Evolutionary conservation across 2,888 invertebrate species (phyloP), one percentile per base, ranked within the genome.

Genomic region (Chesias legatella): DNA sequence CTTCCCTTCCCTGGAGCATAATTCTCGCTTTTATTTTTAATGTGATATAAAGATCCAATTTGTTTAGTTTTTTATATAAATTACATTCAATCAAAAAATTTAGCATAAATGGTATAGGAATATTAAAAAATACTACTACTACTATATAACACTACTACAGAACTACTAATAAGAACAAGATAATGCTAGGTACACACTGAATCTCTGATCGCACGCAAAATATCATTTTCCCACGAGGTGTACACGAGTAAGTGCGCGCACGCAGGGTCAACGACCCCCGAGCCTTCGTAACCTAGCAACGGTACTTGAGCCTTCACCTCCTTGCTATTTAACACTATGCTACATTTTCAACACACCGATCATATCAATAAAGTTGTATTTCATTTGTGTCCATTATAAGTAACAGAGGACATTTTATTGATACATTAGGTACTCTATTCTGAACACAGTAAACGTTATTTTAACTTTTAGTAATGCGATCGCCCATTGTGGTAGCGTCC

Each of bases 231-330:
- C 68, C 72, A 75, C 74, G 73, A 51, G 36, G 27, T n/a, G n/a
- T n/a, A n/a, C n/a, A 33, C 43, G 33, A 38, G 46, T 33, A 55
- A n/a, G n/a, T n/a, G 71, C 71, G 72, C 67, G 60, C 60, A 68
- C 74, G 71, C 77, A 65, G 58, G 76, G 69, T 71, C 75, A 62
- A 59, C 43, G 67, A 67, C 67, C 73, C 26, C 46, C 34, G 57
- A 56, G 61, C 63, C 63, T 63, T 60, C 61, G 67, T 73, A 70
- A 69, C 71, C 72, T 68, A 69, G 65, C 73, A 76, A 75, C 75
- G 75, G 76, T 67, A 73, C 63, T 53, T 54, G 48, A 65, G 65
- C 69, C 73, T 74, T 67, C 70, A 68, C 67, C 67, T 54, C 48
- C 67, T 63, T 68, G 36, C 34, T 39, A 33, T 13, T 21, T 8